Conservation (phyloP, 2,113 vertebrate species). For the Heloderma charlesbogerti region DNA sequence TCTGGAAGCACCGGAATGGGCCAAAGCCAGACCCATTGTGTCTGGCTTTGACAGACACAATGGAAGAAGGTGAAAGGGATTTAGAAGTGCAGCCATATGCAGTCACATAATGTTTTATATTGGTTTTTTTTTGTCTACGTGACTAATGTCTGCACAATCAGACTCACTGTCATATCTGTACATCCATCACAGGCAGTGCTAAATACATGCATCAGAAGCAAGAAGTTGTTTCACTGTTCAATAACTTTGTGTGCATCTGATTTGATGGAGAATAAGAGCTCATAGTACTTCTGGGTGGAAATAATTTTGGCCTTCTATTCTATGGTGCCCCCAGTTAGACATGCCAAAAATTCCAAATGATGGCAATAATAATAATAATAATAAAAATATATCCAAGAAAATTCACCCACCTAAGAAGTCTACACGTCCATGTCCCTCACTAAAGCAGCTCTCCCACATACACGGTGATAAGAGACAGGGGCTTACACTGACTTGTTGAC, state of each 20-base stretch:
- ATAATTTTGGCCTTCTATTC: not conserved
- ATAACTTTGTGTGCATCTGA: not conserved
- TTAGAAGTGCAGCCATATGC: not conserved
- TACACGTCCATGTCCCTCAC: not conserved
- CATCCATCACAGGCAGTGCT: conserved; percentile 24
- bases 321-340: not conserved
- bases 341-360: not conserved
- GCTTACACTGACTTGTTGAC: not conserved
- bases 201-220: not conserved
- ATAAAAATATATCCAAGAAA: too few species aligned
- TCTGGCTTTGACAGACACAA: not conserved
- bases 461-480: not conserved
- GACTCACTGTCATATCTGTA: not conserved
- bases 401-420: not conserved
- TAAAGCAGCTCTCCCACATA: not conserved
- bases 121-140: not conserved
- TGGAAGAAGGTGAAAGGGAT: not conserved
- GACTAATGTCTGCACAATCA: not conserved
- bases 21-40: too few species aligned
- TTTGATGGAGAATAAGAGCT: not conserved
- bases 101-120: not conserved
- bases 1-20: too few species aligned
- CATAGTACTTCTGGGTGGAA: not conserved
- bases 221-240: not conserved
- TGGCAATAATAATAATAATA: not conserved